A percentile compares a stretch with the other conserved stretches of the same genome.
phyloP scores from a whole-genome alignment of 2,888 invertebrate species.

The Mythimna albipuncta region DNA sequence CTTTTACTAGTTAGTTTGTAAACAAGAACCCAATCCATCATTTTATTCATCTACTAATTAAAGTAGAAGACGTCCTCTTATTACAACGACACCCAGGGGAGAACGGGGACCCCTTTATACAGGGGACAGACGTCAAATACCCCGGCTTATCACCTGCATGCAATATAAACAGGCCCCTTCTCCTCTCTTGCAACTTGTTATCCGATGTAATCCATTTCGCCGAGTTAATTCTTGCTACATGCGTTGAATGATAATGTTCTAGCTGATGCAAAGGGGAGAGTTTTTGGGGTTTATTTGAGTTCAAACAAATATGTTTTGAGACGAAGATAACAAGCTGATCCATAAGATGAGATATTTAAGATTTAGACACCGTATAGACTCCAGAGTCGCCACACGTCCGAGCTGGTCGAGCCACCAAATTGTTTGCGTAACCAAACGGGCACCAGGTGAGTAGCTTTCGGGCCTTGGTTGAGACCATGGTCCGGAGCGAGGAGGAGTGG shows the following conservation, averaged over 20 bases:
- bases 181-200: conserved; percentile 50
- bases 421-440: too few species aligned
- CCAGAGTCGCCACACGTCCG: too few species aligned
- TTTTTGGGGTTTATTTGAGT: conserved; percentile 36
- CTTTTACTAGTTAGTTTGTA: neutral
- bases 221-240: conserved; percentile 55
- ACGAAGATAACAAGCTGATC: neutral
- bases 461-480: too few species aligned
- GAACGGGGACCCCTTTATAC: conserved; percentile 10
- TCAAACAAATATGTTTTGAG: conserved; percentile 30
- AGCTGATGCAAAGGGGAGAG: conserved; percentile 33
- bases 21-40: conserved; percentile 12
- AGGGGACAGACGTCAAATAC: conserved; percentile 37
- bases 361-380: neutral
- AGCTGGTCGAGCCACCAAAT: too few species aligned
- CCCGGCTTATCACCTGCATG: conserved; percentile 58
- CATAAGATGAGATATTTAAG: neutral
- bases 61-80: conserved; percentile 21
- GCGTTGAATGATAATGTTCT: conserved; percentile 46
- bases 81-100: conserved; percentile 49
- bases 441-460: too few species aligned
- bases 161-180: conserved; percentile 46
- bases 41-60: conserved; percentile 42
- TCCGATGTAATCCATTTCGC: conserved; percentile 51
- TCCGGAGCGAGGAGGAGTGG: too few species aligned